These are phyloP conservation scores for Vannuccia rotundouncinata DNA, from an alignment of 2,888 invertebrate species.

Conservation along the genomic window DNA sequence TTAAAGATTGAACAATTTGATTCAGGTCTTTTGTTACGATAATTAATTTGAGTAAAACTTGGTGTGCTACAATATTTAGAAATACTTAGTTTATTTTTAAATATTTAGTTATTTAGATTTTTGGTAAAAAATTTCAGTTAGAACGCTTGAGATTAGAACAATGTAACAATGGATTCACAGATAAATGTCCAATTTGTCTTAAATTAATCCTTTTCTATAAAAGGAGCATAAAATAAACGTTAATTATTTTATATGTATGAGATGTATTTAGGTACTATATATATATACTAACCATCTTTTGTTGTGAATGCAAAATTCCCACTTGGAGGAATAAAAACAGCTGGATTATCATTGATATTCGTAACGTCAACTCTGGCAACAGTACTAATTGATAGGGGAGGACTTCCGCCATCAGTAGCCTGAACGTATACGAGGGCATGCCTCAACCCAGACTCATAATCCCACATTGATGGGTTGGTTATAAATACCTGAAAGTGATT, in stretches of 20 bases:
- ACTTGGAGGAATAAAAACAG: background rate
- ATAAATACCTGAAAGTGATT: background rate
- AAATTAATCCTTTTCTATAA: background rate
- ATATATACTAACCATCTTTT: slow-evolving; percentile 13
- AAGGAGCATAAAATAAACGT: background rate
- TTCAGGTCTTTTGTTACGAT: background rate
- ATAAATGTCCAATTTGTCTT: too few relatives aligned
- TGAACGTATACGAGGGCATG: background rate
- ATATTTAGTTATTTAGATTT: too few relatives aligned
- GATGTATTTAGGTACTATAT: too few relatives aligned
- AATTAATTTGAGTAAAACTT: too few relatives aligned
- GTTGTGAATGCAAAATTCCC: background rate
- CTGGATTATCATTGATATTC: background rate
- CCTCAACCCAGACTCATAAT: slow-evolving; percentile 3
- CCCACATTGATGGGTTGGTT: background rate
- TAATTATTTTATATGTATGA: background rate
- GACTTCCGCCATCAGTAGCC: background rate
- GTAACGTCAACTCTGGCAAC: background rate
- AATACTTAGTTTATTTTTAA: too few relatives aligned
- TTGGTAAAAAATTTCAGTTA: too few relatives aligned
- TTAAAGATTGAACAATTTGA: background rate
- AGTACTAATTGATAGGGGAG: background rate
- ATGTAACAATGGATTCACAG: too few relatives aligned
- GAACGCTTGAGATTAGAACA: too few relatives aligned
- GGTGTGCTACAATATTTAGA: too few relatives aligned